A percentile compares a stretch with the other conserved stretches of the same genome.
Evolutionary conservation across 2,113 vertebrate genomes (phyloP).

Genomic region (Percina caprodes): DNA sequence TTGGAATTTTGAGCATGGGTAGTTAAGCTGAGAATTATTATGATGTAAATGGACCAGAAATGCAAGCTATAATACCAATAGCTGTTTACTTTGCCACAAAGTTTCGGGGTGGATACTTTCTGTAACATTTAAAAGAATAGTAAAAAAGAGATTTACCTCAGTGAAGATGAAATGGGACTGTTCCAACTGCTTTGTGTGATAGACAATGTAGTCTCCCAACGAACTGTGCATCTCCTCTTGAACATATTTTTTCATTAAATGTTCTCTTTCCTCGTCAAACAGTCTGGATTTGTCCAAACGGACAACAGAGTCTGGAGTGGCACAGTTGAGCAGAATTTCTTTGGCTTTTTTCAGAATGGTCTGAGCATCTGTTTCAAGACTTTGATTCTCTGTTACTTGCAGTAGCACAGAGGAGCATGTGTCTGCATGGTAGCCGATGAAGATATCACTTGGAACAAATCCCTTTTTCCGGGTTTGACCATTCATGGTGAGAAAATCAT

Average conservation of each 20-base stretch:
- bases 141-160: conserved; percentile 82
- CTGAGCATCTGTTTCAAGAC: conserved; percentile 22
- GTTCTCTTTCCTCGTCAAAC: conserved; percentile 20
- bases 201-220: conserved; percentile 84
- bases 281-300: conserved; percentile 74
- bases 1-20: neutral
- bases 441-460: conserved; percentile 83
- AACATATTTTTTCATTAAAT: conserved; percentile 75
- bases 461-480: conserved; percentile 41
- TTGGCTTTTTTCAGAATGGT: conserved; percentile 72
- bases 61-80: neutral
- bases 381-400: conserved; percentile 77
- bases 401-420: conserved; percentile 89
- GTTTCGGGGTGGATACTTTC: neutral
- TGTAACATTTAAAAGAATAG: neutral
- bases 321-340: conserved; percentile 85
- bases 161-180: conserved; percentile 77
- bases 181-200: conserved; percentile 22
- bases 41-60: neutral
- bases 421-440: conserved; percentile 89
- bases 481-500: conserved; percentile 60
- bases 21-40: neutral
- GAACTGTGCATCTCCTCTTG: conserved; percentile 84
- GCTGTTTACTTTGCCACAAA: neutral
- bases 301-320: conserved; percentile 89